phyloP scores from a whole-genome alignment of 2,888 invertebrate species.

The Eilema depressum region DNA sequence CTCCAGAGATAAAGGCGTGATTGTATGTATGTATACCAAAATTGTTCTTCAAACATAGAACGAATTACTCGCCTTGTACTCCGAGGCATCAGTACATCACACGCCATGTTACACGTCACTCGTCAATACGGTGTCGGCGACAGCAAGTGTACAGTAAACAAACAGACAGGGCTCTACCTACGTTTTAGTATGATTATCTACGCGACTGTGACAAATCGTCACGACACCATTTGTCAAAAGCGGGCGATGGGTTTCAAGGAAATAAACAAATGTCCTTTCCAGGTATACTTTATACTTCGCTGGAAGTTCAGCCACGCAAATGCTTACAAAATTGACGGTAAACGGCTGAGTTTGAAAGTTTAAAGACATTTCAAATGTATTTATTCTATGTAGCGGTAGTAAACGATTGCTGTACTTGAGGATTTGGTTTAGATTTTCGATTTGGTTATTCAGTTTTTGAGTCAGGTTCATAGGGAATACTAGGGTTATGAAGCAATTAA shows the following conservation, averaged over 20 bases:
- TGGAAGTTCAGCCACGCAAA: constrained; percentile 9
- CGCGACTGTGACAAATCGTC: constrained; percentile 42
- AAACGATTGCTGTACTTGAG: background rate
- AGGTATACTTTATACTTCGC: constrained; percentile 14
- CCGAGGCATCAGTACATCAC: background rate
- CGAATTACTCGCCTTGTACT: background rate
- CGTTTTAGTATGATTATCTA: constrained; percentile 31
- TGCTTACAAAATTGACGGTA: background rate
- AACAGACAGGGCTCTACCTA: constrained; percentile 13
- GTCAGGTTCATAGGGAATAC: no score
- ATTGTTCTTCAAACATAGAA: background rate
- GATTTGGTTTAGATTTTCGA: background rate
- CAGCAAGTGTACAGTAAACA: constrained; percentile 17
- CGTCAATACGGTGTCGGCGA: background rate
- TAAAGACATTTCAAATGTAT: background rate
- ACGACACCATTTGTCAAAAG: constrained; percentile 40
- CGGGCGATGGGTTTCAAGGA: constrained; percentile 25
- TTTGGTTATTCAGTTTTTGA: background rate
- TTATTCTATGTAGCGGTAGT: background rate
- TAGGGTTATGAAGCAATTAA: no score
- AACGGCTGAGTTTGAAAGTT: background rate
- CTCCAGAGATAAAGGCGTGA: no score
- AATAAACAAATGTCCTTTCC: constrained; percentile 24
- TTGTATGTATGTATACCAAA: no score
- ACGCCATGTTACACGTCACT: background rate